These are phyloP conservation scores for sheep (Ovis aries) DNA, from an alignment of 2,113 vertebrate species.

Conservation along the genomic window DNA sequence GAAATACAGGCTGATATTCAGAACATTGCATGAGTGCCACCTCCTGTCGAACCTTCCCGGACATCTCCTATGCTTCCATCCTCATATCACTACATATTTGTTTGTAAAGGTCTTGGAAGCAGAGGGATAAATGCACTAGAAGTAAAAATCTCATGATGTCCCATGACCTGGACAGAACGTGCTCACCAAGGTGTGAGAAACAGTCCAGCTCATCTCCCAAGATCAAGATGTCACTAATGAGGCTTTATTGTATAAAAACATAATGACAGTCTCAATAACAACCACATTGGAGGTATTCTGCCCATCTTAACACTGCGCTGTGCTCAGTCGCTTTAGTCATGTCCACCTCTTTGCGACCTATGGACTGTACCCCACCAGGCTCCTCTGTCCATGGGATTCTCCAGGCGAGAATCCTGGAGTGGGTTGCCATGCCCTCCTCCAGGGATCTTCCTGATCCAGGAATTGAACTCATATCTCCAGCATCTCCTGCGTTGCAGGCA, in stretches of 20 bases:
- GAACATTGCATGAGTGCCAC: not conserved
- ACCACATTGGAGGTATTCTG: not conserved
- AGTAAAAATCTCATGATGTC: slow-evolving; percentile 35
- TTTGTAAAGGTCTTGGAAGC: not conserved
- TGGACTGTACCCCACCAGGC: not conserved
- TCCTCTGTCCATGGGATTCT: not conserved
- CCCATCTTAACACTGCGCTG: slow-evolving; percentile 1
- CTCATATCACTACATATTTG: not conserved
- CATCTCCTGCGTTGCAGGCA: not conserved
- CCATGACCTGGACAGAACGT: not conserved
- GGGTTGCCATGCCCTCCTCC: not conserved
- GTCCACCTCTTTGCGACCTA: not conserved
- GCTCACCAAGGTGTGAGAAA: not conserved
- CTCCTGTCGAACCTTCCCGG: not conserved
- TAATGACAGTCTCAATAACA: slow-evolving; percentile 31
- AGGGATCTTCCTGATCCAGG: not conserved
- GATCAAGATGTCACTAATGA: slow-evolving; percentile 29
- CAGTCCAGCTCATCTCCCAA: slow-evolving; percentile 12
- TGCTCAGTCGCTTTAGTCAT: fast-evolving
- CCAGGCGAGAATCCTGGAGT: not conserved
- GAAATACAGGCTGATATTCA: not conserved
- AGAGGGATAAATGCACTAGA: not conserved
- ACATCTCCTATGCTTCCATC: not conserved
- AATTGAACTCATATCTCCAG: not conserved
- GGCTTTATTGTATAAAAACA: not conserved